Conservation (phyloP, 1,140 invertebrate genomes). For the Lepidotrigona ventralis region DNA sequence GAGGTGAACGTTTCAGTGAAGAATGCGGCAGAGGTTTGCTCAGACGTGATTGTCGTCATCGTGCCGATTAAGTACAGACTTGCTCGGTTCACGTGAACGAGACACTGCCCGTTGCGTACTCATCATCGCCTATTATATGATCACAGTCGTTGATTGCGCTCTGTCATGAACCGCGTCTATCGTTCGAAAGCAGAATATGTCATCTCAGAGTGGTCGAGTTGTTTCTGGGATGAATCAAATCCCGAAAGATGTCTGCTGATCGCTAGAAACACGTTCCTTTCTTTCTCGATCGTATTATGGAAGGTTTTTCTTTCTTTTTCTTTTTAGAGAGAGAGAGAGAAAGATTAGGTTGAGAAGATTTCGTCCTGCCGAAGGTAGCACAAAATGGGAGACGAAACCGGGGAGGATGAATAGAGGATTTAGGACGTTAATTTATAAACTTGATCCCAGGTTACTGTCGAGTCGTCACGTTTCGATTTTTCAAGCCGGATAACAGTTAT, state of each 20-base stretch:
- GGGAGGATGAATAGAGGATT: background rate
- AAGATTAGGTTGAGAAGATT: background rate
- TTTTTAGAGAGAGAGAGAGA: too few relatives aligned
- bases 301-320: too few relatives aligned
- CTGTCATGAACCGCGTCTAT: slow-evolving; percentile 26
- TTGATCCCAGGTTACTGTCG: background rate
- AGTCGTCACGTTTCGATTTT: background rate
- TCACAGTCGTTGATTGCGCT: slow-evolving; percentile 29
- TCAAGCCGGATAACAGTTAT: background rate
- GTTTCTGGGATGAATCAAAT: background rate
- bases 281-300: background rate
- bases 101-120: slow-evolving; percentile 30
- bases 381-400: too few relatives aligned
- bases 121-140: slow-evolving; percentile 40
- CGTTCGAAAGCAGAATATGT: slow-evolving; percentile 8
- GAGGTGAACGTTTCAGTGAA: slow-evolving; percentile 32
- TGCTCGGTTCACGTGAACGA: slow-evolving; percentile 45
- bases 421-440: background rate
- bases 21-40: slow-evolving; percentile 16
- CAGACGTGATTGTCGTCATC: slow-evolving; percentile 39
- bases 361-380: background rate
- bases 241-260: too few relatives aligned
- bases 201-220: background rate
- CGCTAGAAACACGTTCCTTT: background rate
- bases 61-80: slow-evolving; percentile 43